phyloP scores from a whole-genome alignment of 2,888 invertebrate genomes.

The Tetramorium bicarinatum region DNA sequence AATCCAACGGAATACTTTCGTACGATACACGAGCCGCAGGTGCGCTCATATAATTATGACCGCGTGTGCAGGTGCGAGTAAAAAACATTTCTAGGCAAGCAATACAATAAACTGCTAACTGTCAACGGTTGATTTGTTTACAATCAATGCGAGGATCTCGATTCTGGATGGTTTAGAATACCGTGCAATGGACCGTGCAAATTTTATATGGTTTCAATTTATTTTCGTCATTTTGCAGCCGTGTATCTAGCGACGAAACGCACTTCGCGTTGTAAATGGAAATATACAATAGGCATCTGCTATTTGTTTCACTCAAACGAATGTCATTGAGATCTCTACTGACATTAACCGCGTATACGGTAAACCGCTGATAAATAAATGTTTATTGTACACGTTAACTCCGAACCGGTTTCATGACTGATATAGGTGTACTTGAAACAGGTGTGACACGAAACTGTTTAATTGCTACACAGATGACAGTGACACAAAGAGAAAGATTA shows the following conservation, averaged over 20 bases:
- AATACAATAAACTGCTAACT: slow-evolving; percentile 63
- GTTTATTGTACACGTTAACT: slow-evolving; percentile 18
- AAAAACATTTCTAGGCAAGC: slow-evolving; percentile 56
- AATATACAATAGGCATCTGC: slow-evolving; percentile 57
- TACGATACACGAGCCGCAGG: slow-evolving; percentile 51
- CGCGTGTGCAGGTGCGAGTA: slow-evolving; percentile 52
- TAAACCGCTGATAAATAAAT: slow-evolving; percentile 41
- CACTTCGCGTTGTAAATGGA: slow-evolving; percentile 58
- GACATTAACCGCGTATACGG: slow-evolving; percentile 23
- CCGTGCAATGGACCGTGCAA: slow-evolving; percentile 52
- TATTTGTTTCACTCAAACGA: slow-evolving; percentile 47
- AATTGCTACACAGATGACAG: slow-evolving; percentile 9
- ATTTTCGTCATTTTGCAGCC: slow-evolving; percentile 58
- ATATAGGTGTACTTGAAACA: slow-evolving; percentile 7
- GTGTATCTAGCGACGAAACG: slow-evolving; percentile 55
- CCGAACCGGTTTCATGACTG: not conserved
- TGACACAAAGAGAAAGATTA: not conserved
- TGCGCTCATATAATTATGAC: slow-evolving; percentile 70
- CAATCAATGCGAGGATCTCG: slow-evolving; percentile 56
- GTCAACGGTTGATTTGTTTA: slow-evolving; percentile 74
- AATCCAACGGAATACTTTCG: slow-evolving; percentile 13
- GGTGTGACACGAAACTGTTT: slow-evolving; percentile 13
- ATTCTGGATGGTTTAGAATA: slow-evolving; percentile 53
- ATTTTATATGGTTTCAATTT: slow-evolving; percentile 65
- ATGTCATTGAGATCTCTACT: not conserved